phyloP scores from a whole-genome alignment of 2,113 vertebrate species.

The Thalassarche chlororhynchos region DNA sequence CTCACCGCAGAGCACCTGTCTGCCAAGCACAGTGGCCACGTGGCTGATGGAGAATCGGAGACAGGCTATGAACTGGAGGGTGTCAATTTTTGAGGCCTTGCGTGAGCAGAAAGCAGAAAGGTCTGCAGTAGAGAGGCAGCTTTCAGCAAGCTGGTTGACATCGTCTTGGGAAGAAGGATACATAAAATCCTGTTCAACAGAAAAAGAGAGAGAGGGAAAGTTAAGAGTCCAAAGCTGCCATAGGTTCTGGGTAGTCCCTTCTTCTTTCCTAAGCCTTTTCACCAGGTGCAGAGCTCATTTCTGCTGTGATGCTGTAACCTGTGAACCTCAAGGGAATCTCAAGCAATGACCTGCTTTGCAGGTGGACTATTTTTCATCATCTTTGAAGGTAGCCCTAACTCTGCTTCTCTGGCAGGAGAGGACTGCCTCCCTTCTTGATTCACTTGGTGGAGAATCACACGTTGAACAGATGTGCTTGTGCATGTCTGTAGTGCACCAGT shows the following conservation, averaged over 20 bases:
- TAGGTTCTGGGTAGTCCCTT: not conserved
- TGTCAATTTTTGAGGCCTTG: not conserved
- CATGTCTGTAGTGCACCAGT: not conserved
- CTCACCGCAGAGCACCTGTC: not conserved
- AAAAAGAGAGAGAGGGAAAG: not conserved
- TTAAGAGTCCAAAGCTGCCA: not conserved
- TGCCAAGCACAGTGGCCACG: not conserved
- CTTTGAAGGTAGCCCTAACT: not conserved
- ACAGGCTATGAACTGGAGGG: not conserved
- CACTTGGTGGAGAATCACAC: not conserved
- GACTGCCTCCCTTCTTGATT: not conserved
- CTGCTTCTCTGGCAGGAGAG: not conserved
- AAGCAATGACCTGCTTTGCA: not conserved
- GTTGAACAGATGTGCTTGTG: not conserved
- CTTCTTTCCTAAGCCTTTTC: not conserved
- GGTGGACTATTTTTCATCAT: not conserved
- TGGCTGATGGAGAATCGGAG: not conserved
- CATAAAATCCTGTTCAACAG: not conserved
- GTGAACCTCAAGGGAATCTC: not conserved
- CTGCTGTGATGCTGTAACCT: not conserved
- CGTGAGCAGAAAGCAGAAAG: not conserved
- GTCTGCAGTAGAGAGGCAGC: not conserved
- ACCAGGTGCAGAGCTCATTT: not conserved
- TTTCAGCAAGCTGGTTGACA: not conserved
- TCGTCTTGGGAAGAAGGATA: not conserved